Base-by-base conservation (phyloP, 2,888 invertebrate species). In the Stenodema calcarata region DNA sequence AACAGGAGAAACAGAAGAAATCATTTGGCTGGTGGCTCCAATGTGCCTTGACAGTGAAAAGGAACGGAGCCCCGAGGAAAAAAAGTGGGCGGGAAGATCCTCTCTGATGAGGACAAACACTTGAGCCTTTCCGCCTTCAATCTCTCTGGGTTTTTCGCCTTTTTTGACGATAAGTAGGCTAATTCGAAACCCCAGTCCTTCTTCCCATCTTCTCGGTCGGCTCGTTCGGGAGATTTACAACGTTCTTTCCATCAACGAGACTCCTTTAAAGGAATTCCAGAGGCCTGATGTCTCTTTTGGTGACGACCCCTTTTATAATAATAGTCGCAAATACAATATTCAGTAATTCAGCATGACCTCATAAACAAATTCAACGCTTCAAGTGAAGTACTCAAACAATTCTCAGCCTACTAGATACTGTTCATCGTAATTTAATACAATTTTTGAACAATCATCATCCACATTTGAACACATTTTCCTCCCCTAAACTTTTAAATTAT, bases 101-200 rank as follows among this genome's bases (percentile, higher is more conserved):
- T 62, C 62, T 62, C 62, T 62, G 62, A 62, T 62, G 62, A 62
- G 62, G 62, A 62, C 62, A 73, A 73, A 41, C 73, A 73, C 73
- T 73, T 73, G 73, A 35, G 73, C 35, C 73, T n/a, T 73, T 73
- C 73, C 41, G 62, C 62, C 41, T 18, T 73, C 35, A 73, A 73
- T 73, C 73, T 73, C 73, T 28, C 16, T 27, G 35, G 35, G 27
- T 54, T 54, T 73, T 73, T 73, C 41, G 16, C 73, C 41, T 18
- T 1, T 73, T 73, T 73, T 73, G 73, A 73, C 30, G 73, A 73
- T 73, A 73, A 73, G 73, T 73, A 73, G 73, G 73, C 73, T 73
- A 73, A 73, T 73, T 73, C 73, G n/a, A 41, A 41, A 41, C 73
- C 73, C 73, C 30, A 73, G 73, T 30, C 73, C 73, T 73, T 35